Conservation (phyloP, 2,797 vertebrate species). For the Lithobates sylvaticus region DNA sequence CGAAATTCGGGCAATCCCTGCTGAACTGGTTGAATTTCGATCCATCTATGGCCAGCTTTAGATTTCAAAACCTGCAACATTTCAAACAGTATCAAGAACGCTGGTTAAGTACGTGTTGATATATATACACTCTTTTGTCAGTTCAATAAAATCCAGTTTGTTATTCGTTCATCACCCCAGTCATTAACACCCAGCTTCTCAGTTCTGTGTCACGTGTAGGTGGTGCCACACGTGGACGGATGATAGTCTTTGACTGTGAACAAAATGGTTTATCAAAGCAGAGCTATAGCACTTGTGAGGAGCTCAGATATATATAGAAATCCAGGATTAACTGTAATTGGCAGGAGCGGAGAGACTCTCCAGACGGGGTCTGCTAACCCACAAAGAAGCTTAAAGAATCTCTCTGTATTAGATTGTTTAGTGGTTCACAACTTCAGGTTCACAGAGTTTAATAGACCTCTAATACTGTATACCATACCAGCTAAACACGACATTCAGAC, state of each 20-base stretch:
- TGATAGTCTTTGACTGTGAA: background rate
- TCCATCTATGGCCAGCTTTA: too few relatives aligned
- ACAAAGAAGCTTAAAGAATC: constrained; percentile 23
- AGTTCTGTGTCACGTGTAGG: background rate
- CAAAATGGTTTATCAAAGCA: background rate
- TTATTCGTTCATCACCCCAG: background rate
- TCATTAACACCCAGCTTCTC: background rate
- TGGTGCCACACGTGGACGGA: background rate
- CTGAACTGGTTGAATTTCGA: too few relatives aligned
- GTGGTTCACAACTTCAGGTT: background rate
- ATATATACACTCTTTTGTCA: too few relatives aligned
- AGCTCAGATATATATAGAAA: constrained; percentile 29
- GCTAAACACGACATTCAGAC: too few relatives aligned
- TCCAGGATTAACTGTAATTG: constrained; percentile 33
- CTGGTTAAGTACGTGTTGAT: too few relatives aligned
- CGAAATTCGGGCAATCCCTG: too few relatives aligned
- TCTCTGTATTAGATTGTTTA: constrained; percentile 3
- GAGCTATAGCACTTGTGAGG: background rate
- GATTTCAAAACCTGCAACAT: too few relatives aligned
- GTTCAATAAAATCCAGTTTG: too few relatives aligned
- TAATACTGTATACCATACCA: too few relatives aligned
- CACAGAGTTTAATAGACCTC: background rate
- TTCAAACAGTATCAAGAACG: too few relatives aligned
- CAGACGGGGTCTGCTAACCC: constrained; percentile 13
- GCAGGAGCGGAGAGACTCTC: background rate